phyloP scores from a whole-genome alignment of 1,140 invertebrate species.

The Drosophila orena region DNA sequence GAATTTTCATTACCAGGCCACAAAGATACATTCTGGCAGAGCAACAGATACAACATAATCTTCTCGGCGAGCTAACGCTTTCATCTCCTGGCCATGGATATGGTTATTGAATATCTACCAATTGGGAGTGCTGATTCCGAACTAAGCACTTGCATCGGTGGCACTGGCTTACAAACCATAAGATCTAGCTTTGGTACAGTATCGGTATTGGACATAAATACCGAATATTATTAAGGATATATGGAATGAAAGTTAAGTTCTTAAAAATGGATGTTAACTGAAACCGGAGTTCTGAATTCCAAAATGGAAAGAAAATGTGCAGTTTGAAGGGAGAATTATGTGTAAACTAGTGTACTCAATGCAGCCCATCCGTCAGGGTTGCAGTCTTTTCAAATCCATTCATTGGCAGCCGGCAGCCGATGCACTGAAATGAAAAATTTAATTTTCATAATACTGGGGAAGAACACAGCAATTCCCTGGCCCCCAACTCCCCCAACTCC shows the following conservation, averaged over 20 bases:
- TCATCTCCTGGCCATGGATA: constrained; percentile 29
- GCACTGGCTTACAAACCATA: constrained; percentile 5
- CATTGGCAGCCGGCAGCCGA: constrained; percentile 45
- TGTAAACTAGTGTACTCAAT: constrained; percentile 2
- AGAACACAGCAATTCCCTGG: constrained; percentile 56
- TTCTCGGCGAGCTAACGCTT: constrained; percentile 37
- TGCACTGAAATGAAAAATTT: constrained; percentile 82
- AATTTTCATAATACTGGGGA: constrained; percentile 77
- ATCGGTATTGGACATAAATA: too few relatives aligned
- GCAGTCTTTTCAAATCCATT: constrained; percentile 59
- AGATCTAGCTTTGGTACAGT: too few relatives aligned
- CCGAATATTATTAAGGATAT: too few relatives aligned
- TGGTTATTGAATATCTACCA: constrained; percentile 63
- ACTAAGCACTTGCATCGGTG: constrained; percentile 42
- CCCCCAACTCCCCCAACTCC: not conserved
- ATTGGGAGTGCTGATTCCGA: constrained; percentile 47
- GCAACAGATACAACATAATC: constrained; percentile 26
- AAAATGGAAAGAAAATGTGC: not conserved
- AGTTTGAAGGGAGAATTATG: not conserved
- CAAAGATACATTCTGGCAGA: constrained; percentile 1
- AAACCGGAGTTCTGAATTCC: not conserved
- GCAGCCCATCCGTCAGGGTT: not conserved
- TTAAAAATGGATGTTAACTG: not conserved
- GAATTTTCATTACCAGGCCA: constrained; percentile 37
- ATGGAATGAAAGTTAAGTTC: too few relatives aligned